Percentiles rank a stretch among this genome's conserved stretches.
phyloP scores from a whole-genome alignment of 1,140 invertebrate genomes.

The Babylonia areolata region DNA sequence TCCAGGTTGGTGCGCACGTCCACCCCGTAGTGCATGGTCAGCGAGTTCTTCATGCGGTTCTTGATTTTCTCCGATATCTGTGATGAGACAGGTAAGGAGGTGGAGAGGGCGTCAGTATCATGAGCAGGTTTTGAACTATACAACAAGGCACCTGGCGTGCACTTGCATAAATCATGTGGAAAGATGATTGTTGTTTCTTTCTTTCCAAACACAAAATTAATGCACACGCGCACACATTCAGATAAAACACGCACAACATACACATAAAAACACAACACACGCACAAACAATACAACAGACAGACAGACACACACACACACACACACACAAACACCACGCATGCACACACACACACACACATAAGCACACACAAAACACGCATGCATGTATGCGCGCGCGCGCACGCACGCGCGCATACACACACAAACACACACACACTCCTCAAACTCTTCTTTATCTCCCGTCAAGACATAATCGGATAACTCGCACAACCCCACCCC shows the following conservation, averaged over 20 bases:
- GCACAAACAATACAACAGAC: background rate
- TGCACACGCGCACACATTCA: background rate
- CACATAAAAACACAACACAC: too few species aligned
- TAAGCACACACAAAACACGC: background rate
- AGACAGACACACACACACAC: background rate
- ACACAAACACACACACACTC: background rate
- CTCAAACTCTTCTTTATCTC: too few species aligned
- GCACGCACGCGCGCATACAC: background rate
- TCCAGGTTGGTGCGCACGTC: conserved; percentile 60
- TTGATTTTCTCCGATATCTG: conserved; percentile 59
- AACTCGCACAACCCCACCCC: background rate
- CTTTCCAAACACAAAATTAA: too few species aligned
- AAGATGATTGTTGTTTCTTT: too few species aligned
- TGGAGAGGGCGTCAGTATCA: background rate
- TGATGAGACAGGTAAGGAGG: conserved; percentile 6
- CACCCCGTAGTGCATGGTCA: conserved; percentile 61
- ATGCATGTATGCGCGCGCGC: background rate
- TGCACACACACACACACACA: too few species aligned
- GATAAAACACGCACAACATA: too few species aligned
- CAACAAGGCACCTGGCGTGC: too few species aligned
- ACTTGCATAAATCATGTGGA: too few species aligned
- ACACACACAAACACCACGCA: background rate
- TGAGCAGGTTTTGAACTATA: too few species aligned
- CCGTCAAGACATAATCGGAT: background rate
- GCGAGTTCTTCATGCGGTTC: conserved; percentile 51